These are phyloP conservation scores for Chelonia mydas DNA, from an alignment of 2,797 vertebrate genomes.

Conservation along the genomic window DNA sequence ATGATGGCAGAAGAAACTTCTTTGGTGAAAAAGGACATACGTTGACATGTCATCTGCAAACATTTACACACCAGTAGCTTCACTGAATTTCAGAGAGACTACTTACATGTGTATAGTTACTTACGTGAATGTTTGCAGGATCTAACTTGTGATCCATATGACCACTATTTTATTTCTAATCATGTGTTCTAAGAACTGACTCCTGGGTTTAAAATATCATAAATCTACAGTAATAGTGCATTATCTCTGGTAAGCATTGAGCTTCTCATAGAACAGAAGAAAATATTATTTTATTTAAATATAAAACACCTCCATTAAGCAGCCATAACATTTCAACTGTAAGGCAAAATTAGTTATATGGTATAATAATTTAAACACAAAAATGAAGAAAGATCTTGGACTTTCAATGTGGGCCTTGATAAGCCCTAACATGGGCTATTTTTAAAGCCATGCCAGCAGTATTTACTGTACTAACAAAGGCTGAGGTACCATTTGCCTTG, in stretches of 20 bases:
- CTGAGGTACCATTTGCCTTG: not conserved
- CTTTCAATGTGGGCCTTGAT: not conserved
- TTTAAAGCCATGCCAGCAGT: not conserved
- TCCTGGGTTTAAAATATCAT: not conserved
- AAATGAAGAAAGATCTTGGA: not conserved
- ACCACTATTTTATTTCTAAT: not conserved
- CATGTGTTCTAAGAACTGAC: not conserved
- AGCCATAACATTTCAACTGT: not conserved
- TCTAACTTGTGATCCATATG: not conserved
- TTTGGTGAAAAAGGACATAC: not conserved
- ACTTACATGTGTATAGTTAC: not conserved
- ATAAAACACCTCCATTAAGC: not conserved
- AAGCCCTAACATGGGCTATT: not conserved
- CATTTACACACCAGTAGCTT: not conserved
- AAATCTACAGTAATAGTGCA: not conserved
- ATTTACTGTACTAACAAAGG: not conserved
- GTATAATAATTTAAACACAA: not conserved
- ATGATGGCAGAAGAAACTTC: not conserved
- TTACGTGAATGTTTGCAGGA: not conserved
- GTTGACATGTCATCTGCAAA: not conserved
- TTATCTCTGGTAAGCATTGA: not conserved
- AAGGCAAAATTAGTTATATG: not conserved
- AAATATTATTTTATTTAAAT: not conserved
- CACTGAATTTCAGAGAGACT: not conserved
- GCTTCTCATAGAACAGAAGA: not conserved